Conservation (phyloP, 23 tunicate genomes). For the Styela clava region DNA sequence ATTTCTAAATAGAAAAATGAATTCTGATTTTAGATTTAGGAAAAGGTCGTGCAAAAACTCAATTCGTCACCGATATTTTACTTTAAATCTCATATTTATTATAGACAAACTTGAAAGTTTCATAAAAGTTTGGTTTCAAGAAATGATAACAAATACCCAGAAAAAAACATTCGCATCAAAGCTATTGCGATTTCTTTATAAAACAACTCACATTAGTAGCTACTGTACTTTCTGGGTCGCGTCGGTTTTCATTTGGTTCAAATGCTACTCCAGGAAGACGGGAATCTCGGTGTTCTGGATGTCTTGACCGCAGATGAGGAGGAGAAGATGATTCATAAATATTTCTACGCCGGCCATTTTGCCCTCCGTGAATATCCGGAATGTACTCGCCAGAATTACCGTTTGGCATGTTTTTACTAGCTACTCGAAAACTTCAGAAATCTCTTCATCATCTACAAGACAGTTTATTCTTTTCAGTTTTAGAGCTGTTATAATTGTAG, state of each 20-base stretch:
- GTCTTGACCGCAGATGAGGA: neutral
- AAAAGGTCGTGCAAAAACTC: neutral
- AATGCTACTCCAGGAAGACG: neutral
- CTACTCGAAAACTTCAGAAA: neutral
- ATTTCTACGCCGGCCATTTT: neutral
- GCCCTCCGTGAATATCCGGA: neutral
- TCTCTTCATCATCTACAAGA: neutral
- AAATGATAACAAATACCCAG: no score
- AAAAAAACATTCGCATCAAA: no score
- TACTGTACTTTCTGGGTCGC: neutral
- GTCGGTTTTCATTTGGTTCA: neutral
- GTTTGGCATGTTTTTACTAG: neutral
- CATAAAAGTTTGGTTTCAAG: no score
- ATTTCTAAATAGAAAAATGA: neutral
- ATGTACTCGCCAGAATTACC: neutral
- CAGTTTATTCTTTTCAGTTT: neutral
- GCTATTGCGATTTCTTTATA: neutral
- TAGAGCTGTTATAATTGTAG: no score
- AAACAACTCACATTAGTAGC: neutral
- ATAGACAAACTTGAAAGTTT: no score
- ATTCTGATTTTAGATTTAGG: neutral
- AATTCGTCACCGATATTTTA: neutral
- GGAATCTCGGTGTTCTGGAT: neutral
- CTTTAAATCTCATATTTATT: no score
- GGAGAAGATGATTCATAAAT: neutral